Conservation (phyloP, 2,113 vertebrate genomes). For the Rhizomys pruinosus region DNA sequence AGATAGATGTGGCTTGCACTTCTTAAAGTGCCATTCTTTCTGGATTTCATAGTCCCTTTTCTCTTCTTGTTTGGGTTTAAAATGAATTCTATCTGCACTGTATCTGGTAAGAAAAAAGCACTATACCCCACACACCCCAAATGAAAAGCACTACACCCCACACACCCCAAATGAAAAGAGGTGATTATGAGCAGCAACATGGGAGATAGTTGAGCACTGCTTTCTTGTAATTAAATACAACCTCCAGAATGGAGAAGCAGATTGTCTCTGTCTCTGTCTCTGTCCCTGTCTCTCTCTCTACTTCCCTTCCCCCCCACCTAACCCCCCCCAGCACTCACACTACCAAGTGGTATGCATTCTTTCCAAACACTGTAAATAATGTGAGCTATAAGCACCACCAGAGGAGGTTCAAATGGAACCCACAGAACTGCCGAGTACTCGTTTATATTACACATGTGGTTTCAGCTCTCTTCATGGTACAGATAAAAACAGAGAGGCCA, state of each 20-base stretch:
- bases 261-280: too few relatives aligned
- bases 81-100: not conserved
- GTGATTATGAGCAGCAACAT: not conserved
- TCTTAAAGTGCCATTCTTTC: not conserved
- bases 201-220: not conserved
- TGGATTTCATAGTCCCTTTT: not conserved
- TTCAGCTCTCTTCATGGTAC: not conserved
- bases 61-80: not conserved
- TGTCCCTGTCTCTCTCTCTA: too few relatives aligned
- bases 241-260: not conserved
- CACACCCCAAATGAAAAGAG: not conserved
- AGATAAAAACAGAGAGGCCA: not conserved
- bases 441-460: not conserved
- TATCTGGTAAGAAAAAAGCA: not conserved
- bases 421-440: not conserved
- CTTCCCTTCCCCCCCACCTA: too few relatives aligned
- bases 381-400: not conserved
- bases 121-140: not conserved
- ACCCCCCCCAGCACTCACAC: not conserved
- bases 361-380: not conserved
- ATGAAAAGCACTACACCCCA: not conserved
- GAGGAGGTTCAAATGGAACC: not conserved
- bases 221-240: not conserved
- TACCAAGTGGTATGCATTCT: not conserved
- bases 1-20: not conserved